These are phyloP conservation scores for Elysia crispata DNA, from an alignment of 2,888 invertebrate species.

Conservation along the genomic window DNA sequence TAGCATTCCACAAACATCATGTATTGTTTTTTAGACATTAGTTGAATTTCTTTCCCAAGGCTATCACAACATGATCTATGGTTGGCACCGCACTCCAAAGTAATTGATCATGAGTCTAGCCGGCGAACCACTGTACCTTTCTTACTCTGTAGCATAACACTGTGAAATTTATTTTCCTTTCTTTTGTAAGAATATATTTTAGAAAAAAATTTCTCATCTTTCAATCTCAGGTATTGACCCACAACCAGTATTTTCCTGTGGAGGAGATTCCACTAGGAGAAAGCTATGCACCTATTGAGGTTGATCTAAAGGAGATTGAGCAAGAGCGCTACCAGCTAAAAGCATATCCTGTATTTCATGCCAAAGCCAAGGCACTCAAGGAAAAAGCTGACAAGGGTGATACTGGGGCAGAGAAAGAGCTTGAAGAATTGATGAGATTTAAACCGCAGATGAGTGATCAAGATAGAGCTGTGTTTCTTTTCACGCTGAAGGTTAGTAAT, in stretches of 20 bases:
- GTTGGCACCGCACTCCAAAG: no score
- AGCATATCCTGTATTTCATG: conserved; percentile 18
- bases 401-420: not conserved
- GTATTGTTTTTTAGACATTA: no score
- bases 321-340: not conserved
- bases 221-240: conserved; percentile 31
- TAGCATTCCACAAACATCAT: no score
- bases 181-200: no score
- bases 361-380: not conserved
- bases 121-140: no score
- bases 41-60: no score
- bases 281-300: conserved; percentile 21
- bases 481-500: conserved; percentile 32
- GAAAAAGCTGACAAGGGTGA: conserved; percentile 13
- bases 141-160: no score
- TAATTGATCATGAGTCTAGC: no score
- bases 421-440: conserved; percentile 35
- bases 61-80: no score
- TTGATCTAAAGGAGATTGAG: conserved; percentile 34
- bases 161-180: no score
- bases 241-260: conserved; percentile 44
- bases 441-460: conserved; percentile 41
- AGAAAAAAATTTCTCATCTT: no score
- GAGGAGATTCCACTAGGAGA: conserved; percentile 18
- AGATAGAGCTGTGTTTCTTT: conserved; percentile 35